Evolutionary conservation across 2,888 invertebrate genomes (phyloP), one percentile per base, ranked within the genome.

Genomic region (Sarcophaga variegata): DNA sequence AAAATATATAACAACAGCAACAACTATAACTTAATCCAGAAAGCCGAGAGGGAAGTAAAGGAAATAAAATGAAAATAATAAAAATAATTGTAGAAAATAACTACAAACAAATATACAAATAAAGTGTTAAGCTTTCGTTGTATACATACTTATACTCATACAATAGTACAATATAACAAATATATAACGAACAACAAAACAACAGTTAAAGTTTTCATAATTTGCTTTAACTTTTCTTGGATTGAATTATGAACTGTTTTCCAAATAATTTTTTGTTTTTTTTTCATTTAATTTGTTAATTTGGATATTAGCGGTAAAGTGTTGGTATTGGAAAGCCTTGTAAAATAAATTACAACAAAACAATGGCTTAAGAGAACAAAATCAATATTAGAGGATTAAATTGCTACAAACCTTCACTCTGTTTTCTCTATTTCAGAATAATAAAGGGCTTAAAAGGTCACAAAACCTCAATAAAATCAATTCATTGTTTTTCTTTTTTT

Each of bases 91-190:
- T 37, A 37, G 37, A 37, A 37, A 37, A 37, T 37, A 37, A 37
- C 37, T 37, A 10, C 37, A 37, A 37, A 37, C 37, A 47, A 12
- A 47, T 49, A 83, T 27, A 62, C 20, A 4, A 63, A 49, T 67
- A 69, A 62, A 81, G 69, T 69, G 25, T 27, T 69, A 59, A 60
- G 66, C 66, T 72, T 62, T 45, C 37, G n/a, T 27, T 72, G 59
- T 14, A 27, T 17, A 22, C 22, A 22, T 22, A 22, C 22, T 22
- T 22, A 59, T 37, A 37, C 37, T 37, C 37, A 37, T 2, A 37
- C 37, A 37, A 37, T 37, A 37, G 6, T 1, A 37, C 6, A 8
- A 27, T 27, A 27, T 37, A 37, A 37, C 37, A 37, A 37, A 0
- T 4, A 27, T 37, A 37, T 69, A 27, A 69, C 49, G 49, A 11